These are phyloP conservation scores for Sander vitreus DNA, from an alignment of 2,113 vertebrate genomes.

Conservation along the genomic window DNA sequence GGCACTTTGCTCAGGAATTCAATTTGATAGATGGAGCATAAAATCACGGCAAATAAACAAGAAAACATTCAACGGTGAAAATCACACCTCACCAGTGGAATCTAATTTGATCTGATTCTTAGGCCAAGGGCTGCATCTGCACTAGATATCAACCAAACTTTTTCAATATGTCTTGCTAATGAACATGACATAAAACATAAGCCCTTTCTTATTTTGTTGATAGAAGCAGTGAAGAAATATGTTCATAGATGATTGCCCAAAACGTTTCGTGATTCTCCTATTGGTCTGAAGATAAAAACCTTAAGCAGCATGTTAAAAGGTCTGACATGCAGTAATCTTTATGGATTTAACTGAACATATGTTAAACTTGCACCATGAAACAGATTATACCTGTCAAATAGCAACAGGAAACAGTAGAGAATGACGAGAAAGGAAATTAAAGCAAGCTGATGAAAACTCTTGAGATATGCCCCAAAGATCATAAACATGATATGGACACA, in stretches of 20 bases:
- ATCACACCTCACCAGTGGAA: constrained; percentile 20
- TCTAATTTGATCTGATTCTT: constrained; percentile 25
- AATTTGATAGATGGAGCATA: constrained; percentile 41
- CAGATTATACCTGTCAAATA: constrained; percentile 50
- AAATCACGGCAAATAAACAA: constrained; percentile 16
- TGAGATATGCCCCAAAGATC: constrained; percentile 62
- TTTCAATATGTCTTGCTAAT: not conserved
- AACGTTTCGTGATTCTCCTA: not conserved
- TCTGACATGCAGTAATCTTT: constrained; percentile 4
- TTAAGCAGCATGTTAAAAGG: not conserved
- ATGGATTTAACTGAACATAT: constrained; percentile 6
- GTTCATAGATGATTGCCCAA: not conserved
- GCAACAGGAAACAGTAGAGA: not conserved
- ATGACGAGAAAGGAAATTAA: constrained; percentile 74
- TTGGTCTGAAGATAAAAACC: not conserved
- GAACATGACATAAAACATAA: not conserved
- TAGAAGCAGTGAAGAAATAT: not conserved
- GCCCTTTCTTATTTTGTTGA: not conserved
- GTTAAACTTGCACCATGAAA: constrained; percentile 39
- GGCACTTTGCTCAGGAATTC: not conserved
- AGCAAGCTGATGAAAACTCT: constrained; percentile 60
- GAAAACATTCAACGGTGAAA: not conserved
- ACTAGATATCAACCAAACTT: constrained; percentile 7
- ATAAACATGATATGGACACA: constrained; percentile 38
- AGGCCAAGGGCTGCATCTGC: not conserved